Evolutionary conservation across 1,140 invertebrate genomes (phyloP), one percentile per base, ranked within the genome.

Genomic region (Tenebrio molitor): DNA sequence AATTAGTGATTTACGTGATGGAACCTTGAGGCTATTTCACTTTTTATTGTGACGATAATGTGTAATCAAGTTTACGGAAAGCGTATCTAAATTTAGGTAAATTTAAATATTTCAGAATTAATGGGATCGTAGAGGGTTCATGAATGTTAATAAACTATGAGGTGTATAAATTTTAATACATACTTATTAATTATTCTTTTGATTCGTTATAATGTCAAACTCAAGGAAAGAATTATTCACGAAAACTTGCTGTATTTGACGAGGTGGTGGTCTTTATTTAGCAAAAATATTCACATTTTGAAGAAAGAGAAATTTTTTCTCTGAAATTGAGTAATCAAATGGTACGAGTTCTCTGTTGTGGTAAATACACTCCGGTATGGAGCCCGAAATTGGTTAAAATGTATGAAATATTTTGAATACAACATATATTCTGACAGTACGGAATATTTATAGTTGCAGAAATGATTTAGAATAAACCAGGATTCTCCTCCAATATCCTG

Each of bases 401-500:
- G 64, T 66, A 66, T 66, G 64, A 42, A 66, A 66, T 19, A 19
- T 15, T 66, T 15, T 21, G 19, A 66, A 66, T 42, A 44, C 64
- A 66, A 44, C 64, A 42, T 44, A 66, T 23, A 66, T 66, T 66
- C 64, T 44, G 42, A 42, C 36, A 42, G 36, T 42, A 19, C 34
- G 42, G 64, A 44, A 66, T 65, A 65, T 65, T 65, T 65, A 65
- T 65, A 41, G 63, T 65, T 41, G 50, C 10, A 29, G 29, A 66
- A 66, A 23, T 66, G 64, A 42, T 66, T 42, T 44, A 42, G 19
- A 66, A 66, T 66, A 41, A 66, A 66, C 15, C 36, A 66, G 64
- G 64, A 66, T 66, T 41, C 44, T 15, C 50, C 50, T 42, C 36
- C 64, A 42, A 66, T 66, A 66, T 42, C 36, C 64, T 66, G 36